Conservation (phyloP, 2,797 vertebrate genomes). For the Alectoris magna region DNA sequence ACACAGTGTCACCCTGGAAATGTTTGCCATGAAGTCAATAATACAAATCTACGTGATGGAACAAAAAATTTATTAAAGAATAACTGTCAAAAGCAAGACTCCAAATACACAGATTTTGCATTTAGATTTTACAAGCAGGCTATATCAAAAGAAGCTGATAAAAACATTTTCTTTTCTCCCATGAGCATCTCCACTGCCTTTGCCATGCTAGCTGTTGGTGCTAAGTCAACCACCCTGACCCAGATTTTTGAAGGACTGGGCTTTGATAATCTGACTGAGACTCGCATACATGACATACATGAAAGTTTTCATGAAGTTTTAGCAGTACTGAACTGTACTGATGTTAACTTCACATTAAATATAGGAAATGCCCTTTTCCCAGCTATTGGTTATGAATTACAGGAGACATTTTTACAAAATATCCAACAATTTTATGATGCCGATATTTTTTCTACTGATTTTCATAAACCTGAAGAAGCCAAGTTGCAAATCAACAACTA, state of each 20-base stretch:
- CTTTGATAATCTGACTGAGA: conserved; percentile 75
- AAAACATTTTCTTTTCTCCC: conserved; percentile 90
- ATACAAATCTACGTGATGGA: not conserved
- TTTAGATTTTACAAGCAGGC: conserved; percentile 83
- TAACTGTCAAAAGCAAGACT: not conserved
- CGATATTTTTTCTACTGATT: conserved; percentile 78
- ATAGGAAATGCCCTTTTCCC: conserved; percentile 85
- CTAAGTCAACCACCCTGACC: conserved; percentile 35
- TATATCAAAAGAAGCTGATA: conserved; percentile 50
- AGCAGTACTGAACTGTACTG: conserved; percentile 54
- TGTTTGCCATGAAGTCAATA: not conserved
- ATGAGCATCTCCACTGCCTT: conserved; percentile 86
- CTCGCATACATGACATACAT: conserved; percentile 73
- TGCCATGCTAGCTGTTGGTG: conserved; percentile 86
- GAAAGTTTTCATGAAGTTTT: conserved; percentile 81
- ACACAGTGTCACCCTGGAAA: not conserved
- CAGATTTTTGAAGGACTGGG: conserved; percentile 62
- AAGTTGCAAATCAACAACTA: conserved; percentile 82
- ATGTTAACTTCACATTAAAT: conserved; percentile 53
- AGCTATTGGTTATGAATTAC: conserved; percentile 58
- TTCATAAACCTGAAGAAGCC: conserved; percentile 73
- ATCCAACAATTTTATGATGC: conserved; percentile 76
- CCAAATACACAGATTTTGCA: conserved; percentile 73
- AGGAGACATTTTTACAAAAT: conserved; percentile 78
- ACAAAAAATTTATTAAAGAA: conserved; percentile 20